Evolutionary conservation across 2,797 vertebrate species (phyloP).

Genomic region (Oreortyx pictus): DNA sequence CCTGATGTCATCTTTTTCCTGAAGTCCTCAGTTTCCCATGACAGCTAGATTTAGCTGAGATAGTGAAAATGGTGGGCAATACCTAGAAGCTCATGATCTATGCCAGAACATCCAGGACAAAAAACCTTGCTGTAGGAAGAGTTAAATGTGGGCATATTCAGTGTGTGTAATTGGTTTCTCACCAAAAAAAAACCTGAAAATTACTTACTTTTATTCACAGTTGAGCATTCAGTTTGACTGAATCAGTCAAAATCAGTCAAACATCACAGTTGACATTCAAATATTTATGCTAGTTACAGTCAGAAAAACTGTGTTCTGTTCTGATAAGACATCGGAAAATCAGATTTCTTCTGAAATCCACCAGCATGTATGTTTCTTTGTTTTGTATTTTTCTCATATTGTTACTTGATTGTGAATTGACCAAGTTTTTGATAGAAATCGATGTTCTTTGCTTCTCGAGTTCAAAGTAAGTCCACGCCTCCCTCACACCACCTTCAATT

Average conservation of each 20-base stretch:
- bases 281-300: not conserved
- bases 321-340: not conserved
- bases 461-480: conserved; percentile 5
- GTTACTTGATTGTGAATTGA: not conserved
- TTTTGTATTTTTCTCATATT: not conserved
- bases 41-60: not conserved
- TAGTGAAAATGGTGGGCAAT: not conserved
- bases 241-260: no score
- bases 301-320: not conserved
- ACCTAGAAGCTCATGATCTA: not conserved
- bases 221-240: no score
- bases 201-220: not conserved
- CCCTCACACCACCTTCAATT: not conserved
- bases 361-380: not conserved
- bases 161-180: not conserved
- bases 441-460: not conserved
- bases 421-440: not conserved
- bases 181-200: not conserved
- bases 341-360: not conserved
- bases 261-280: no score
- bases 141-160: not conserved
- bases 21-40: not conserved
- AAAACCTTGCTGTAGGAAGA: not conserved
- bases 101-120: not conserved
- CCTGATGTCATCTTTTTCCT: not conserved